These are phyloP conservation scores for Erythrolamprus reginae DNA, from an alignment of 2,113 vertebrate species.

Conservation along the genomic window DNA sequence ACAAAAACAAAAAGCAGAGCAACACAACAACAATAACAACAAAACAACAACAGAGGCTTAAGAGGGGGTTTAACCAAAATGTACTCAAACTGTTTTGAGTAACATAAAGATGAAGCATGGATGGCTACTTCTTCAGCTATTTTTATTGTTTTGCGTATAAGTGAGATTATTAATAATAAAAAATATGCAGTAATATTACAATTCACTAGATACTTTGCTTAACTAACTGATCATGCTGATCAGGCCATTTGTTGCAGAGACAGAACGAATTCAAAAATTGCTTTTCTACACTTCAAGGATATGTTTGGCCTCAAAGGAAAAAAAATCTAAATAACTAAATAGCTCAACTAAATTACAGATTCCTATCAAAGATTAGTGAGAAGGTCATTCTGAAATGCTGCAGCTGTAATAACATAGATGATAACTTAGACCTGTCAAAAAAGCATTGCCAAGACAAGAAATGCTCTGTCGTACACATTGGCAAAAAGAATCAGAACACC, in stretches of 20 bases:
- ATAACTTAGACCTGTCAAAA: constrained; percentile 23
- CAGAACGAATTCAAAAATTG: not conserved
- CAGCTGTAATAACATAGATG: constrained; percentile 22
- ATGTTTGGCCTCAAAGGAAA: constrained; percentile 22
- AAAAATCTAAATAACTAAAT: not conserved
- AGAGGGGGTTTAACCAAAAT: constrained; percentile 36
- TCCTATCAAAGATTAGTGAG: constrained; percentile 9
- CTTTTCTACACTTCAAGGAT: constrained; percentile 19
- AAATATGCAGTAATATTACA: constrained; percentile 24
- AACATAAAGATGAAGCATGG: not conserved
- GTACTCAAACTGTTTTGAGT: constrained; percentile 46
- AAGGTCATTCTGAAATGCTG: constrained; percentile 33
- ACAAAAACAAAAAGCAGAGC: constrained; percentile 33
- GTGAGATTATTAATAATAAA: constrained; percentile 34
- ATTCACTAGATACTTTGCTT: constrained; percentile 28
- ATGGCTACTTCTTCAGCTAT: not conserved
- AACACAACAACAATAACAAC: not conserved
- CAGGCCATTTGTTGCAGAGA: constrained; percentile 23
- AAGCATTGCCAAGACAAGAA: constrained; percentile 30
- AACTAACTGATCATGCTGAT: not conserved
- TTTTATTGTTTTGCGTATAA: constrained; percentile 3
- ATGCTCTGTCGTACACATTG: too few relatives aligned
- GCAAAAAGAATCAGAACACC: too few relatives aligned
- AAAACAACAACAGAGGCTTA: constrained; percentile 35
- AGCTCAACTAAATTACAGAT: constrained; percentile 22